A percentile compares a stretch with the other conserved stretches of the same genome.
Conservation (phyloP, 2,113 vertebrate genomes). For the Laticauda colubrina region DNA sequence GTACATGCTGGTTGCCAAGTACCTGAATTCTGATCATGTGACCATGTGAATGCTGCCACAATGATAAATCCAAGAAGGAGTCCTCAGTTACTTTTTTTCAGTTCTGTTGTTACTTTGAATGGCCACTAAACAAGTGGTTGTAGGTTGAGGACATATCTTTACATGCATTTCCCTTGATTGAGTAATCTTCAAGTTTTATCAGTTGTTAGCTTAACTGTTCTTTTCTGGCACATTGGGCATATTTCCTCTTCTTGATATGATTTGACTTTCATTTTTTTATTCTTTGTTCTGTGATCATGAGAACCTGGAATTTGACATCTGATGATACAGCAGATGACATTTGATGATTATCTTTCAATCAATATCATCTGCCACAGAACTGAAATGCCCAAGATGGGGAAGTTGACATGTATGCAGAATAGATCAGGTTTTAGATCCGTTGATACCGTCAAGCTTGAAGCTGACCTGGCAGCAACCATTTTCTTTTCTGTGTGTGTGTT, state of each 20-base stretch:
- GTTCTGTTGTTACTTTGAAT: not conserved
- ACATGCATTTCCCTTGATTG: not conserved
- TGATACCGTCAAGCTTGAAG: too few species aligned
- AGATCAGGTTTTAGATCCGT: not conserved
- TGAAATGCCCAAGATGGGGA: not conserved
- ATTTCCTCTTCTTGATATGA: not conserved
- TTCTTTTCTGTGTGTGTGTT: too few species aligned
- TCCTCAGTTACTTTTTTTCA: not conserved
- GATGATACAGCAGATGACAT: not conserved
- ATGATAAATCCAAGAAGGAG: not conserved
- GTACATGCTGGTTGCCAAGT: not conserved
- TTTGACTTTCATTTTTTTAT: not conserved
- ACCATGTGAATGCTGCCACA: not conserved
- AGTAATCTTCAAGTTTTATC: not conserved
- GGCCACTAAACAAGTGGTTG: not conserved
- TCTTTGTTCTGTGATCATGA: not conserved
- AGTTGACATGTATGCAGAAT: not conserved
- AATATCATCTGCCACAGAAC: not conserved
- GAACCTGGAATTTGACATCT: not conserved
- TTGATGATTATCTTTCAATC: not conserved
- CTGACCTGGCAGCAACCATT: too few species aligned
- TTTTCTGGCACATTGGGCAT: not conserved
- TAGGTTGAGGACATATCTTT: not conserved
- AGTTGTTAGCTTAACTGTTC: not conserved
- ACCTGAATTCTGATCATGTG: not conserved